Evolutionary conservation across 1,140 invertebrate genomes (phyloP).

Genomic region (Drosophila erecta): DNA sequence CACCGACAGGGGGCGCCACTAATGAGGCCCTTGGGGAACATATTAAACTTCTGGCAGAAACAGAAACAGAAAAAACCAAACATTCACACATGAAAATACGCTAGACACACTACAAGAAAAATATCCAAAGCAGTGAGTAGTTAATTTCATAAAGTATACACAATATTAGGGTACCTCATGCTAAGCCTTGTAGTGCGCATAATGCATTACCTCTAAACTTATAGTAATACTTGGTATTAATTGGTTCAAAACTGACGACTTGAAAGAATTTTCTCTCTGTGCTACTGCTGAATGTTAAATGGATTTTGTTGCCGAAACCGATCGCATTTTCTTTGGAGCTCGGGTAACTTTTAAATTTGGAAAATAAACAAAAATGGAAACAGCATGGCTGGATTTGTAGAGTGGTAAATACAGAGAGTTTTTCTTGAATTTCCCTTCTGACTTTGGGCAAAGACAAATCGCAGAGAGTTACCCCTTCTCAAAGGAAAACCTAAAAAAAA

Average conservation of each 20-base stretch:
- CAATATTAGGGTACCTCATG: neutral
- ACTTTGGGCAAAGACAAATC: slow-evolving; percentile 39
- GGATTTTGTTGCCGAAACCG: slow-evolving; percentile 18
- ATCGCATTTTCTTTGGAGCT: slow-evolving; percentile 37
- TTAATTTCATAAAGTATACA: neutral
- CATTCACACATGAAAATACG: slow-evolving; percentile 33
- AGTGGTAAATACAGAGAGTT: slow-evolving; percentile 4
- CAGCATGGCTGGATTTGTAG: slow-evolving; percentile 12
- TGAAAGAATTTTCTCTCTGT: too few species aligned
- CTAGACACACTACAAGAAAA: slow-evolving; percentile 3
- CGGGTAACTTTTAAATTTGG: slow-evolving; percentile 73
- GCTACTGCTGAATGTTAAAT: neutral
- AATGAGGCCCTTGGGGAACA: slow-evolving; percentile 80
- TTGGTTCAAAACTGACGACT: neutral
- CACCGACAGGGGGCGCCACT: slow-evolving; percentile 66
- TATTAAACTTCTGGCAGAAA: slow-evolving; percentile 65
- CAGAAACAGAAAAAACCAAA: slow-evolving; percentile 16
- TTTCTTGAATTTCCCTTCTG: neutral
- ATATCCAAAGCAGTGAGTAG: neutral
- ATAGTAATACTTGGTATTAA: neutral
- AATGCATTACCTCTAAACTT: too few species aligned
- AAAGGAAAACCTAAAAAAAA: neutral
- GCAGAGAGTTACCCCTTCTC: neutral
- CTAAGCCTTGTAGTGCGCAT: too few species aligned
- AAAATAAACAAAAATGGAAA: slow-evolving; percentile 39